A percentile compares a stretch with the other conserved stretches of the same genome.
These are phyloP conservation scores for Mizuhopecten yessoensis DNA, from an alignment of 1,140 invertebrate genomes.

Conservation along the genomic window DNA sequence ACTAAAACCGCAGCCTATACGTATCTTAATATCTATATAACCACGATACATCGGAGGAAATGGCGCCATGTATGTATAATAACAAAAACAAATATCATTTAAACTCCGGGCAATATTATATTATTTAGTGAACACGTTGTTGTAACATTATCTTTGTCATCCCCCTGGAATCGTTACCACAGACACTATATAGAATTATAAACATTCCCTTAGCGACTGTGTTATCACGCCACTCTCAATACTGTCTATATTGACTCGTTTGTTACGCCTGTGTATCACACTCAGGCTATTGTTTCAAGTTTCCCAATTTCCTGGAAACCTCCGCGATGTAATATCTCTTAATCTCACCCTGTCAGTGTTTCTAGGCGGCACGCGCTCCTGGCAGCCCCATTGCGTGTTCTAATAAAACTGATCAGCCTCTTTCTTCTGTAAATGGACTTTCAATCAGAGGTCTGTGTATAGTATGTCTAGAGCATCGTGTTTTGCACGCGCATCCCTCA, in stretches of 20 bases:
- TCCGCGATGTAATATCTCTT: slow-evolving; percentile 13
- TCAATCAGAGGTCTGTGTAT: neutral
- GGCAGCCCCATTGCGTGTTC: neutral
- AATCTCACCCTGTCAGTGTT: neutral
- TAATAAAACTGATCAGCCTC: slow-evolving; percentile 19
- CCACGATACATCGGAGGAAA: too few species aligned
- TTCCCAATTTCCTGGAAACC: slow-evolving; percentile 32
- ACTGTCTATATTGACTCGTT: neutral
- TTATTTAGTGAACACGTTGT: neutral
- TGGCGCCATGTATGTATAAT: too few species aligned
- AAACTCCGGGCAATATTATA: too few species aligned
- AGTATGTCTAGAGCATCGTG: neutral
- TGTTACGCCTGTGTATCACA: neutral
- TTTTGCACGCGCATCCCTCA: slow-evolving; percentile 1
- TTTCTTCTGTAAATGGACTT: slow-evolving; percentile 33
- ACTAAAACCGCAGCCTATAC: too few species aligned
- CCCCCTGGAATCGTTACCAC: neutral
- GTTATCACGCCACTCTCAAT: neutral
- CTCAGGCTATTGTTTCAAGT: slow-evolving; percentile 22
- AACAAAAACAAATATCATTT: too few species aligned
- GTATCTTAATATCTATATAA: too few species aligned
- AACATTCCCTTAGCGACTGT: neutral
- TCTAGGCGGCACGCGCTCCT: neutral
- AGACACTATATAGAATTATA: neutral
- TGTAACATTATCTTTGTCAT: neutral